A percentile compares a stretch with the other conserved stretches of the same genome.
These are phyloP conservation scores for Gymnothorax javanicus DNA, from an alignment of 2,797 vertebrate genomes.

Conservation along the genomic window DNA sequence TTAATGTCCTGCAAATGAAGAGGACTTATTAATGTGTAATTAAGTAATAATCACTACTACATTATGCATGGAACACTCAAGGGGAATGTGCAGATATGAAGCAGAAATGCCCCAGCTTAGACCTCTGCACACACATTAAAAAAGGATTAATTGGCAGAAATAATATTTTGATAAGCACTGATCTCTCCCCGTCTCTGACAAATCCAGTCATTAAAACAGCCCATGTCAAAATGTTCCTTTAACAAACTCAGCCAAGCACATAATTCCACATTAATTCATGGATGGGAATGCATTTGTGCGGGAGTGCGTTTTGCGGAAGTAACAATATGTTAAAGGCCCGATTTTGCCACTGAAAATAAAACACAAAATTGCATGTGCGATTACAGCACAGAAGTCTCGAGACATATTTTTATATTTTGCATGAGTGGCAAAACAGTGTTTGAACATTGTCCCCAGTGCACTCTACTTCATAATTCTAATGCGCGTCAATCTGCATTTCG, in stretches of 20 bases:
- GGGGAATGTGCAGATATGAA: slow-evolving; percentile 65
- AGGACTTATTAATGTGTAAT: slow-evolving; percentile 85
- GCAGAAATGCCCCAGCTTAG: slow-evolving; percentile 62
- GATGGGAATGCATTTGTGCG: neutral
- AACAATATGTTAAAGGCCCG: neutral
- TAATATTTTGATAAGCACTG: slow-evolving; percentile 80
- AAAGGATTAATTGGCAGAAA: slow-evolving; percentile 79
- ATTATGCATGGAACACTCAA: slow-evolving; percentile 81
- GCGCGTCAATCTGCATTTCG: slow-evolving; percentile 68
- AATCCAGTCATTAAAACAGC: slow-evolving; percentile 17
- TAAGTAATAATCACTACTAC: slow-evolving; percentile 85
- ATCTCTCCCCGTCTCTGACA: slow-evolving; percentile 49
- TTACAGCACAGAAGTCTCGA: neutral
- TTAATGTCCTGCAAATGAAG: slow-evolving; percentile 86
- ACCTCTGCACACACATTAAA: slow-evolving; percentile 73
- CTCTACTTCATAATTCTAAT: slow-evolving; percentile 54
- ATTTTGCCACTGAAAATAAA: neutral
- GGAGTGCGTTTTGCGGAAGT: neutral
- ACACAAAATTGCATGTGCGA: neutral
- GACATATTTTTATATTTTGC: slow-evolving; percentile 21
- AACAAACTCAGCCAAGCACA: neutral
- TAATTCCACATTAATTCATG: slow-evolving; percentile 14
- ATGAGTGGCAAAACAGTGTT: slow-evolving; percentile 10
- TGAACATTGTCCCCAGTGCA: slow-evolving; percentile 29
- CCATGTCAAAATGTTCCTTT: neutral